Percentiles rank a stretch among this genome's conserved stretches.
Evolutionary conservation across 2,113 vertebrate species (phyloP).

Genomic region (Xiphorhynchus elegans): DNA sequence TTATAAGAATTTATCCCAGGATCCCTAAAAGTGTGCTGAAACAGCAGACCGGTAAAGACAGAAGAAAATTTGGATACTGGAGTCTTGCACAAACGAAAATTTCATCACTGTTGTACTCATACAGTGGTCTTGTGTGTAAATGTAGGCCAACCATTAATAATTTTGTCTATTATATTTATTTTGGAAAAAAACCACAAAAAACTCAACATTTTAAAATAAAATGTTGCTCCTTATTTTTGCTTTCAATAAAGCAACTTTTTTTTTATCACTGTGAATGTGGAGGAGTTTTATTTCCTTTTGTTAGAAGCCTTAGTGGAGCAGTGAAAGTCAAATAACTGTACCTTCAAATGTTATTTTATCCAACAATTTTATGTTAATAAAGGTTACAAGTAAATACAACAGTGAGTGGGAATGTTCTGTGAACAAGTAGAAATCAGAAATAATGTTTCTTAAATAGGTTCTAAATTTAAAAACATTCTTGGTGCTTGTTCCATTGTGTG

Average conservation of each 20-base stretch:
- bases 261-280: not conserved
- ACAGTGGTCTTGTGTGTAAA: not conserved
- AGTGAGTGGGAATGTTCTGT: not conserved
- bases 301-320: not conserved
- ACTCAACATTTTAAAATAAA: not conserved
- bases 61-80: not conserved
- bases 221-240: not conserved
- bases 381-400: not conserved
- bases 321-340: not conserved
- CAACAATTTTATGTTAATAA: not conserved
- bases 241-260: not conserved
- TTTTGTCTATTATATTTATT: not conserved
- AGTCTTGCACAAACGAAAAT: not conserved
- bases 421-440: not conserved
- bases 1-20: not conserved
- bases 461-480: not conserved
- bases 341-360: not conserved
- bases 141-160: not conserved
- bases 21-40: not conserved
- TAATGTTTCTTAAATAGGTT: not conserved
- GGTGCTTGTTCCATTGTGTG: not conserved
- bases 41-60: not conserved
- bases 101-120: not conserved
- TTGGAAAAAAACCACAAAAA: not conserved
- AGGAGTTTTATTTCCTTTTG: not conserved